Conservation (phyloP, 2,113 vertebrate species). For the Thymallus thymallus region DNA sequence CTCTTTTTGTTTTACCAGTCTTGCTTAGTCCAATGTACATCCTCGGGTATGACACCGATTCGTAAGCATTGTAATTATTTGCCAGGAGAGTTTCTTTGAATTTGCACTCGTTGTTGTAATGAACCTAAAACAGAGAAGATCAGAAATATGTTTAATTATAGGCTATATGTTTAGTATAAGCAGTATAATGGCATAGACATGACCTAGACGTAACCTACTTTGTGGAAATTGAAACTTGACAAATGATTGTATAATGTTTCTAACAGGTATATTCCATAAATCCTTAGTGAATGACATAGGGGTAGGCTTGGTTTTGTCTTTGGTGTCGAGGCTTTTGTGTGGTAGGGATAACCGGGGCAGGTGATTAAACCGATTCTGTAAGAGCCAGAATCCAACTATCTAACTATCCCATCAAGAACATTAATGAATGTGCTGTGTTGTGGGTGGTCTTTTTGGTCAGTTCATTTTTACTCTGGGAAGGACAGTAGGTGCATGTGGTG, state of each 20-base stretch:
- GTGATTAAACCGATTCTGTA: too few relatives aligned
- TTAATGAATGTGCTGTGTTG: too few relatives aligned
- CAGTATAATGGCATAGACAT: too few relatives aligned
- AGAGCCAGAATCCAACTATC: too few relatives aligned
- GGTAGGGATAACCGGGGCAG: too few relatives aligned
- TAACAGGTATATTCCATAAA: background rate
- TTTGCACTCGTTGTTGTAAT: constrained; percentile 89
- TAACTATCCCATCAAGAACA: too few relatives aligned
- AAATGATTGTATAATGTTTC: background rate
- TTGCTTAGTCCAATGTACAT: constrained; percentile 95
- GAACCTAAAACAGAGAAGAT: constrained; percentile 70
- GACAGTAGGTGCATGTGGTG: constrained; percentile 36
- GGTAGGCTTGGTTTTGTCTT: too few relatives aligned
- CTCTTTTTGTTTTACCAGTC: constrained; percentile 93
- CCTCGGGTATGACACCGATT: constrained; percentile 80
- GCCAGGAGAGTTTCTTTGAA: constrained; percentile 93
- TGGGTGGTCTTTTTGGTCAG: constrained; percentile 32
- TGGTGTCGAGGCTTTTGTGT: too few relatives aligned
- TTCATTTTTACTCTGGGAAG: constrained; percentile 33
- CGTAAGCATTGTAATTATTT: constrained; percentile 98
- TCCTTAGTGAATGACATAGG: too few relatives aligned
- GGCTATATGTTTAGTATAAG: background rate
- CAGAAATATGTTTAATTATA: background rate
- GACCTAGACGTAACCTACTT: background rate
- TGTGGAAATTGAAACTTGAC: background rate